Evolutionary conservation across 2,797 vertebrate species (phyloP), one percentile per base, ranked within the genome.

Genomic region (Avahi laniger): DNA sequence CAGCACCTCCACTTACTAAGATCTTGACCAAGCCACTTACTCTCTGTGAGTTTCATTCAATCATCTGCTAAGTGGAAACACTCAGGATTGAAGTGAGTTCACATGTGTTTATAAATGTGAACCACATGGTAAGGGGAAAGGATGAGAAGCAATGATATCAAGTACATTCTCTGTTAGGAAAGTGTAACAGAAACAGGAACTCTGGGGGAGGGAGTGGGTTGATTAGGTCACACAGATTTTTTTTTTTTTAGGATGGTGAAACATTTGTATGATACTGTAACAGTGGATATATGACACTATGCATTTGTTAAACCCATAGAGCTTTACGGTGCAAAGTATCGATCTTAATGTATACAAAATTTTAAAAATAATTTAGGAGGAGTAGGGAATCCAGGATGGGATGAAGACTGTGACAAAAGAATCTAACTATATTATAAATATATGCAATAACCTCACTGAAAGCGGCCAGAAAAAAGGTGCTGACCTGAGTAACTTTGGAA

Each of bases 81-180:
- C 80, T 88, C n/a, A 93, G 65, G 46, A 38, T 94, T 95, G 65
- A 90, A 95, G 65, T 89, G 75, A 91, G 86, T 69, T 91, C 70
- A n/a, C 67, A 76, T 78, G 17, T 65, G 35, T 89, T 87, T 94
- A 84, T 91, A 94, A 93, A 86, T 94, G 30, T 59, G 67, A 87
- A 80, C 76, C 76, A 18, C 33, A 24, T 48, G 59, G 4, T 79
- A 75, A 92, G 59, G 72, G 67, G 38, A 91, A 94, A 89, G 43
- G 33, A 94, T 75, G 57, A 94, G 57, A 91, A 88, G 78, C 59
- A 81, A 1, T 69, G 81, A 87, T 75, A 33, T 48, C 38, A 2
- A 50, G 38, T 61, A 69, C 41, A 54, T 73, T 90, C 57, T 81
- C 9, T 92, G 50, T 79, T 73, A 89, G 87, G 50, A 85, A 91